Evolutionary conservation across 2,113 vertebrate genomes (phyloP).

Genomic region (Bufo gargarizans): DNA sequence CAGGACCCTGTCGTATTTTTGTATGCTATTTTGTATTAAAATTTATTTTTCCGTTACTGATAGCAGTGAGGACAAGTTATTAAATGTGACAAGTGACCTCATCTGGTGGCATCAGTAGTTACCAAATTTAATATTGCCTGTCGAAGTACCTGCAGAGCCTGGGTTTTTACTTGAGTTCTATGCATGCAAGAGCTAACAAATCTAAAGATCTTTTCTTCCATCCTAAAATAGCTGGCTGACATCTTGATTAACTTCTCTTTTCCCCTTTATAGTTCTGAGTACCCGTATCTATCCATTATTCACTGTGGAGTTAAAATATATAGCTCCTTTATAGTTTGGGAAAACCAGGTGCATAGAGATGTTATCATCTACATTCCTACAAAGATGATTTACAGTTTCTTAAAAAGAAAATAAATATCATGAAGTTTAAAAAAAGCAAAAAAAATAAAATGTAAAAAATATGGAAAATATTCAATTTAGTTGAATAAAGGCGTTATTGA

Average conservation of each 20-base stretch:
- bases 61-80: too few species aligned
- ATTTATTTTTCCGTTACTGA: too few species aligned
- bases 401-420: background rate
- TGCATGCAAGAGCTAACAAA: background rate
- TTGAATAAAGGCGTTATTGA: background rate
- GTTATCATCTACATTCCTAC: constrained; percentile 8
- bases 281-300: background rate
- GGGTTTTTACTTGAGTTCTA: too few species aligned
- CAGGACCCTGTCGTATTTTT: too few species aligned
- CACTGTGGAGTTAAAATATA: background rate
- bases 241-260: background rate
- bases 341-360: constrained; percentile 13
- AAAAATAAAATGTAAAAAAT: background rate
- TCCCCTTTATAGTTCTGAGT: background rate
- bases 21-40: too few species aligned
- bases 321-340: background rate
- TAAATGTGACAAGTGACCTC: too few species aligned
- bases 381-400: background rate
- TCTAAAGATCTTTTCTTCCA: background rate
- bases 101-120: too few species aligned
- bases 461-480: background rate
- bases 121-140: too few species aligned
- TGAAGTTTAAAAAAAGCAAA: background rate
- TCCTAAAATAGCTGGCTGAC: background rate
- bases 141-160: too few species aligned